Base-by-base conservation (phyloP, 2,113 vertebrate species). In the Embiotoca jacksoni region DNA sequence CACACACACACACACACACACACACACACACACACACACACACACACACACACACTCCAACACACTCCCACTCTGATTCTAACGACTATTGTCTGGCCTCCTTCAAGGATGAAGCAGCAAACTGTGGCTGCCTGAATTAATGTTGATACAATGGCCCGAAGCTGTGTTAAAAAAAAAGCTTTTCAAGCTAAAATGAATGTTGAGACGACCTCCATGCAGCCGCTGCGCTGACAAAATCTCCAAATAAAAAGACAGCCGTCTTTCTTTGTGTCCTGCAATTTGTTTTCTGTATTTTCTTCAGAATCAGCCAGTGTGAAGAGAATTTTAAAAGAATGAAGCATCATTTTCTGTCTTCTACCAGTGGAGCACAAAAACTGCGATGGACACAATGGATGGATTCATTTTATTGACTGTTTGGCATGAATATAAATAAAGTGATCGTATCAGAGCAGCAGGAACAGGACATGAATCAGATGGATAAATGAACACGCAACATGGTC, bases 1-100 rank as follows among this genome's bases (percentile, higher is more conserved):
- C 64, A n/a, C 65, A 53, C 33, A 47, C 36, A 68, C 60, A 62
- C 60, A 23, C 13, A 10, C 49, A 30, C n/a, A 60, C 9, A 11
- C 44, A 6, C 9, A 13, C 56, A 44, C 46, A 31, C 33, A n/a
- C 46, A 39, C 23, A 23, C 23, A 23, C 23, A 23, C 23, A 23
- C 23, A 23, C 23, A 23, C 23, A 23, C 23, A 23, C 23, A 39
- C 23, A 23, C 23, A 23, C 23, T 23, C 23, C 23, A 23, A 23
- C 23, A 23, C 23, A 23, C 23, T 23, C 23, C 23, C 23, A 23
- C 23, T 23, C 58, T 55, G 49, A 35, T 61, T 53, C 41, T 44
- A 61, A 49, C 35, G 33, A 13, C 23, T 30, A 16, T 16, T 49
- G 46, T 73, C 10, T 65, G 39, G n/a, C 15, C 9, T 52, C 23